A percentile compares a stretch with the other conserved stretches of the same genome.
Evolutionary conservation across 1,140 invertebrate genomes (phyloP).

Genomic region (Drosophila tristis): DNA sequence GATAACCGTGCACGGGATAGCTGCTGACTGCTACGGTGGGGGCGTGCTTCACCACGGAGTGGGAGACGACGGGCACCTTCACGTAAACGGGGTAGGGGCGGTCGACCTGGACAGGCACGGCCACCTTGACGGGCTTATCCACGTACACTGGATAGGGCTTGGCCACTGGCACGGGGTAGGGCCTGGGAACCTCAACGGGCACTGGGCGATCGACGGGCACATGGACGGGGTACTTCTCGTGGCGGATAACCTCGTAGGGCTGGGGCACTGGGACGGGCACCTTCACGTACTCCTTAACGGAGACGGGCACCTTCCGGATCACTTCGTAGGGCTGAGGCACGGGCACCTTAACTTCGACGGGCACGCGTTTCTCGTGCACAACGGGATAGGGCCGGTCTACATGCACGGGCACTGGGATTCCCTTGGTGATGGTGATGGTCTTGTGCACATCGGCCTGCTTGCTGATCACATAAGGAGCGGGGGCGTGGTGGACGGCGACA

Average conservation of each 20-base stretch:
- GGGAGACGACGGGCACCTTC: conserved; percentile 86
- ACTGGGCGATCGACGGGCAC: conserved; percentile 87
- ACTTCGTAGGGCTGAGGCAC: conserved; percentile 88
- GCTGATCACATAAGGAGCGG: conserved; percentile 84
- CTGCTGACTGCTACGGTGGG: conserved; percentile 63
- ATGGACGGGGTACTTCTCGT: conserved; percentile 87
- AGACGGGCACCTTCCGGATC: conserved; percentile 88
- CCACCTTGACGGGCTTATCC: conserved; percentile 88
- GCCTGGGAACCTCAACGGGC: conserved; percentile 89
- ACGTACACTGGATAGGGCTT: conserved; percentile 89
- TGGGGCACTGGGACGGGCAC: conserved; percentile 88
- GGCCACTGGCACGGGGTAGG: conserved; percentile 90
- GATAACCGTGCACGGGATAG: conserved; percentile 50
- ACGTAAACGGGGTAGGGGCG: conserved; percentile 85
- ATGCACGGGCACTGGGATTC: conserved; percentile 87
- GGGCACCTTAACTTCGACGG: conserved; percentile 87
- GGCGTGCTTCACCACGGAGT: conserved; percentile 86
- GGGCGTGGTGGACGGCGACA: conserved; percentile 55
- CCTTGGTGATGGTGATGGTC: conserved; percentile 90
- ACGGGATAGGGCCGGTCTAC: conserved; percentile 87
- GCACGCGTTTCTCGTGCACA: conserved; percentile 87
- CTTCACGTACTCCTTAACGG: conserved; percentile 89
- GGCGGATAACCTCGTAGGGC: conserved; percentile 89
- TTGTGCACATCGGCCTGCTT: conserved; percentile 87
- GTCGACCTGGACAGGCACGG: conserved; percentile 86